phyloP scores from a whole-genome alignment of 2,888 invertebrate species.

The Agonopterix heracliana region DNA sequence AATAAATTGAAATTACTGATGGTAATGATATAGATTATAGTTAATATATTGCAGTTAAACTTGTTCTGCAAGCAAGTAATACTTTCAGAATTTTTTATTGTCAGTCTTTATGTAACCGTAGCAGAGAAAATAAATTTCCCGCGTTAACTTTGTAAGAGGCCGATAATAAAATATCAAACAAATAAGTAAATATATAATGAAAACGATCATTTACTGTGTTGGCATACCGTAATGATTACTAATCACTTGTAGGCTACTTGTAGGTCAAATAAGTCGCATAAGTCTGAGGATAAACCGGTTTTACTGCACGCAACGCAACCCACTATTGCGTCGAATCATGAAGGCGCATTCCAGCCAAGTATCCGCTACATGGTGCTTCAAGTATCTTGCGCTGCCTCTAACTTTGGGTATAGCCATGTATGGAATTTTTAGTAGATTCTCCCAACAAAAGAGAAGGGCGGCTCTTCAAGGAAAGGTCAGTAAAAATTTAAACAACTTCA shows the following conservation, averaged over 20 bases:
- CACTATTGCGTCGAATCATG: constrained; percentile 21
- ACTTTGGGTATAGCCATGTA: constrained; percentile 45
- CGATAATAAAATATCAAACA: background rate
- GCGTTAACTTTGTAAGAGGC: background rate
- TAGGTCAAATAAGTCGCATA: background rate
- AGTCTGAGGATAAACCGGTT: background rate
- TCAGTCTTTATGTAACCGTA: too few species aligned
- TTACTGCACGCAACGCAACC: background rate
- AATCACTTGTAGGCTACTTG: background rate
- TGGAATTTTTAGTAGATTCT: constrained; percentile 29
- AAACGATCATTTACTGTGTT: background rate
- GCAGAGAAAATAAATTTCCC: too few species aligned
- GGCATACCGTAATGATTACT: background rate
- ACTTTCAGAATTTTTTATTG: too few species aligned
- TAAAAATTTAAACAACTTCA: background rate
- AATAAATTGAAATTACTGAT: too few species aligned
- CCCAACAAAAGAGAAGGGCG: constrained; percentile 53
- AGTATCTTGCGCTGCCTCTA: constrained; percentile 51
- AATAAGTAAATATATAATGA: too few species aligned
- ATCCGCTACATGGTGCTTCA: constrained; percentile 42
- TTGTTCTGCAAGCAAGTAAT: too few species aligned
- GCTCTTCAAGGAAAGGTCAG: constrained; percentile 65
- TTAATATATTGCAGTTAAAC: too few species aligned
- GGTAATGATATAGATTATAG: too few species aligned
- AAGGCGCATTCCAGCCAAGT: constrained; percentile 22